Percentiles rank a stretch among this genome's conserved stretches.
phyloP scores from a whole-genome alignment of 2,113 vertebrate genomes.

The Cygnus buccinator region DNA sequence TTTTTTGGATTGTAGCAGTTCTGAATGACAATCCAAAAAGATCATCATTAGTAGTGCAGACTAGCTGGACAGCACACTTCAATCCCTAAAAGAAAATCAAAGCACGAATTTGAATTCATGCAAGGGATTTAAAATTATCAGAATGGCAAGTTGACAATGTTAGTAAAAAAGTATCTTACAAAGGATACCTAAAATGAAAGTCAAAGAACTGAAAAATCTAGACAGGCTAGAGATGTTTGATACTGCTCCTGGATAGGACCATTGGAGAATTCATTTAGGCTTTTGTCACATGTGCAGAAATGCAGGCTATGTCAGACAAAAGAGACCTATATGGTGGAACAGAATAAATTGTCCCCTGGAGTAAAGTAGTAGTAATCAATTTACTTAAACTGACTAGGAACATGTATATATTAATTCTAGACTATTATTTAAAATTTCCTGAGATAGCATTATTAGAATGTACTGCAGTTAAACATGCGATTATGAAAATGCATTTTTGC shows the following conservation, averaged over 20 bases:
- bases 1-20: background rate
- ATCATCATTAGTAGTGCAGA: background rate
- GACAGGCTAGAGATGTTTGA: background rate
- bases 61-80: background rate
- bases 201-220: background rate
- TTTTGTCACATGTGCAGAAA: conserved; percentile 2
- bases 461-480: conserved; percentile 18
- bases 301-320: background rate
- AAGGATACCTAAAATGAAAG: background rate
- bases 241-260: background rate
- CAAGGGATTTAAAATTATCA: background rate
- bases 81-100: background rate
- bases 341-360: conserved; percentile 26
- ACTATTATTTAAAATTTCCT: conserved; percentile 33
- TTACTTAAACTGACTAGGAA: conserved; percentile 30
- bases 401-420: background rate
- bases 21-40: background rate
- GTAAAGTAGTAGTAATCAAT: background rate
- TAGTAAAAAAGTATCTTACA: background rate
- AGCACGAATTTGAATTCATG: background rate
- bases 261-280: background rate
- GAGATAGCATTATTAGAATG: background rate
- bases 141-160: background rate
- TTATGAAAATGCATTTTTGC: conserved; percentile 33
- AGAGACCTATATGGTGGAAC: background rate